These are phyloP conservation scores for Paelopatides confundens DNA, from an alignment of 53 echinoderm and acorn worm genomes.

Conservation along the genomic window DNA sequence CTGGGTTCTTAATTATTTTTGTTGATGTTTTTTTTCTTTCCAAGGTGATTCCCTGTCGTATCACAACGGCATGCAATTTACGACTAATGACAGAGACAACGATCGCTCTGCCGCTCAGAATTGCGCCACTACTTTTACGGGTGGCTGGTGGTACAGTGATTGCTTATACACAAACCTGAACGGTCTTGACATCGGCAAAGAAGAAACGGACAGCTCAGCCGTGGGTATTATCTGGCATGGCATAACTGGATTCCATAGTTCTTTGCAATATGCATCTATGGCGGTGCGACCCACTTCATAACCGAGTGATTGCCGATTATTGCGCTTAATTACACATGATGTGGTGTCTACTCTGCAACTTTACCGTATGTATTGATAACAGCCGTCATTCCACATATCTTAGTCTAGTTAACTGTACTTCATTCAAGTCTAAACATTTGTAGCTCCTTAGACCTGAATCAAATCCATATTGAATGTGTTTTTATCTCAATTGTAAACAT, in stretches of 20 bases:
- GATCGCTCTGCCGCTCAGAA: conserved; percentile 53
- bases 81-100: conserved; percentile 69
- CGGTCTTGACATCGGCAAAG: conserved; percentile 50
- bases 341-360: too few species aligned
- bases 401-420: too few species aligned
- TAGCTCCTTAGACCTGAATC: too few species aligned
- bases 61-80: conserved; percentile 71
- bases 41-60: conserved; percentile 71
- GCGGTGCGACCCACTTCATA: conserved; percentile 47
- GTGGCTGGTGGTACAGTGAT: conserved; percentile 71
- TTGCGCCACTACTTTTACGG: conserved; percentile 54
- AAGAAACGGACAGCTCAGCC: conserved; percentile 59
- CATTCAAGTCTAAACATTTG: too few species aligned
- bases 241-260: conserved; percentile 57
- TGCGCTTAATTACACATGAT: too few species aligned
- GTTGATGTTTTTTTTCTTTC: background rate
- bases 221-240: conserved; percentile 68
- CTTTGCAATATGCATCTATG: conserved; percentile 60
- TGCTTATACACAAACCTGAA: conserved; percentile 74
- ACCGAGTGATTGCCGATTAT: too few species aligned
- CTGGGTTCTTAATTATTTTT: too few species aligned
- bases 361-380: too few species aligned
- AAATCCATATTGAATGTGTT: too few species aligned
- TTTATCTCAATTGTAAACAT: too few species aligned
- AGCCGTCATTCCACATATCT: too few species aligned